Conservation (phyloP, 2,888 invertebrate genomes). For the Colostygia pectinataria region DNA sequence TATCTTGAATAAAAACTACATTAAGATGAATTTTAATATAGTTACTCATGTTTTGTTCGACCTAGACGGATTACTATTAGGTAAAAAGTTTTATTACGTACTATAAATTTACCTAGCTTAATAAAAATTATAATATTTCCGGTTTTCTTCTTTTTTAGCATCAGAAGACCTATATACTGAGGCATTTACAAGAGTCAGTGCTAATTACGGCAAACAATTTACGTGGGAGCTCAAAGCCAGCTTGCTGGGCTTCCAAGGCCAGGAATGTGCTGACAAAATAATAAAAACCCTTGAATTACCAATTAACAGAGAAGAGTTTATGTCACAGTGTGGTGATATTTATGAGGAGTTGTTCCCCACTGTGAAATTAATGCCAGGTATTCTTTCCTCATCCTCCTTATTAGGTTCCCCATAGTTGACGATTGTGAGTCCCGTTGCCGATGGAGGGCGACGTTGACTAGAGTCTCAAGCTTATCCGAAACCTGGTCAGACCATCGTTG, state of each 20-base stretch:
- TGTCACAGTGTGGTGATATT: conserved; percentile 76
- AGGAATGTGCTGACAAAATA: conserved; percentile 84
- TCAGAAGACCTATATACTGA: conserved; percentile 90
- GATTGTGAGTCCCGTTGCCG: too few relatives aligned
- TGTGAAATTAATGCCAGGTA: conserved; percentile 88
- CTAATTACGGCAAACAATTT: conserved; percentile 87
- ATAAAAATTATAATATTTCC: not conserved
- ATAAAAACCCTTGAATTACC: conserved; percentile 84
- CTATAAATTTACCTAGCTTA: not conserved
- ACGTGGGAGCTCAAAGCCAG: conserved; percentile 90
- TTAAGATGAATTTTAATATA: conserved; percentile 60
- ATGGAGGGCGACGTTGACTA: too few relatives aligned
- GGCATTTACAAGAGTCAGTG: conserved; percentile 86
- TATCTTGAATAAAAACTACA: too few relatives aligned
- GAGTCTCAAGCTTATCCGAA: too few relatives aligned
- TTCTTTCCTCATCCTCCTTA: too few relatives aligned
- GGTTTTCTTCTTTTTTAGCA: conserved; percentile 79
- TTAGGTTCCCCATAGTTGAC: too few relatives aligned
- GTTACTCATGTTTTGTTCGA: conserved; percentile 85
- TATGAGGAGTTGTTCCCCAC: conserved; percentile 83
- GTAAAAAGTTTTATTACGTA: conserved; percentile 51
- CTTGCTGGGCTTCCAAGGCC: conserved; percentile 87
- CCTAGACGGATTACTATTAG: conserved; percentile 83
- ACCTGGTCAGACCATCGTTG: too few relatives aligned
- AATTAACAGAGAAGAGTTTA: conserved; percentile 85